A percentile compares a stretch with the other conserved stretches of the same genome.
Conservation (phyloP, 2,888 invertebrate genomes). For the Buathra laborator region DNA sequence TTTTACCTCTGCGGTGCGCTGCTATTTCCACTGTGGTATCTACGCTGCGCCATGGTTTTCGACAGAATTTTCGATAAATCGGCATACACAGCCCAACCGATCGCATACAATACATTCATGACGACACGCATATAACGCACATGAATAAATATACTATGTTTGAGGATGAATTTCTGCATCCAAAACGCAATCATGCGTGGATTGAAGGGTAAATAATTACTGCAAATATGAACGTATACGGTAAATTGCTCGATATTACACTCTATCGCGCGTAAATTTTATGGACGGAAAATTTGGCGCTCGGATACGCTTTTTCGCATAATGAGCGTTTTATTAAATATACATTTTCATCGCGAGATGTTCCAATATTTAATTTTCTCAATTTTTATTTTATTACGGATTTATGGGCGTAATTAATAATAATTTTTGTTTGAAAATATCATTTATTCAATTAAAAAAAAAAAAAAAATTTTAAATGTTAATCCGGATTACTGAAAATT, state of each 20-base stretch:
- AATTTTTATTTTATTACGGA: no score
- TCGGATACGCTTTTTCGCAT: not conserved
- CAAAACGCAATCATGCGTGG: no score
- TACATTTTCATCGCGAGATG: no score
- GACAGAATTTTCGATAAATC: slow-evolving; percentile 19
- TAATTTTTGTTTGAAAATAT: not conserved
- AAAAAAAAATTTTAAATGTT: not conserved
- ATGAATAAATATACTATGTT: not conserved
- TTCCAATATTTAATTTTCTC: no score
- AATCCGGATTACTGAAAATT: not conserved
- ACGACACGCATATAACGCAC: not conserved
- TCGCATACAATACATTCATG: not conserved
- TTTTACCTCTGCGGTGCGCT: not conserved
- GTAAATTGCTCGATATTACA: not conserved
- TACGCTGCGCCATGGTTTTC: not conserved
- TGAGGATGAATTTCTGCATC: not conserved
- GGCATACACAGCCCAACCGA: not conserved
- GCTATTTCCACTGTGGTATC: not conserved
- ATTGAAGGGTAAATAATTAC: not conserved
- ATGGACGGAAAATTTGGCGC: not conserved
- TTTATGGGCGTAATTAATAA: no score
- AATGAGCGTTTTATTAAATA: not conserved
- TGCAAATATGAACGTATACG: not conserved
- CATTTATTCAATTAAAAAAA: not conserved
- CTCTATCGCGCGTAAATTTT: not conserved